Base-by-base conservation (phyloP, 2,888 invertebrate species). In the Dromius quadrimaculatus region DNA sequence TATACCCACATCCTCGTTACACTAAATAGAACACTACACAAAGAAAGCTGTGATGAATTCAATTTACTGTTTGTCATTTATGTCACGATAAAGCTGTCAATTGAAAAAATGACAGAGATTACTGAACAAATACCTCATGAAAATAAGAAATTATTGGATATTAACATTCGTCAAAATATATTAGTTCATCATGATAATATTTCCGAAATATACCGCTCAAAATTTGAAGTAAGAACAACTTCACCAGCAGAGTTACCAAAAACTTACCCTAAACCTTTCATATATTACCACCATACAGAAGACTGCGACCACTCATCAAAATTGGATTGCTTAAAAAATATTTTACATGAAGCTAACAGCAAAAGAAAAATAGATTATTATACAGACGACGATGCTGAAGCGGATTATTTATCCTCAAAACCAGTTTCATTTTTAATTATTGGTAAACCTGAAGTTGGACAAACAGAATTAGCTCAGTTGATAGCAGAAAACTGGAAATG, bases 391-490 rank as follows among this genome's bases (percentile, higher is more conserved):
- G 85, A 84, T 74, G 84, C 86, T 1, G 86, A 86, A 77, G 80
- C 83, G 73, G 77, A 81, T 22, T 86, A 84, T 74, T 78, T 89
- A 4, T 77, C 77, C 41, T 79, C 81, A 1, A 84, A 84, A 70
- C 89, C 90, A 5, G 82, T 85, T 5, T 86, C 84, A 59, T 89
- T 88, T 76, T 76, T 88, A 38, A 85, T 90, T 73, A 76, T 89
- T 20, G 86, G 88, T 0, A 89, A 90, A 82, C 87, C 88, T 1
- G 87, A 85, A 1, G 77, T 85, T 19, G 85, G 85, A 22, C 82
- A 84, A 50, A 82, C 82, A 71, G 79, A 82, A 68, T 78, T 90
- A 5, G 89, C 87, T 5, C 85, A 85, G 80, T 78, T 83, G 50
- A 76, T 90, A 43, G 84, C 89, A 0, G 84, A 87, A 63, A 83